Evolutionary conservation across 2,888 invertebrate species (phyloP).

Genomic region (Drosophila testacea): DNA sequence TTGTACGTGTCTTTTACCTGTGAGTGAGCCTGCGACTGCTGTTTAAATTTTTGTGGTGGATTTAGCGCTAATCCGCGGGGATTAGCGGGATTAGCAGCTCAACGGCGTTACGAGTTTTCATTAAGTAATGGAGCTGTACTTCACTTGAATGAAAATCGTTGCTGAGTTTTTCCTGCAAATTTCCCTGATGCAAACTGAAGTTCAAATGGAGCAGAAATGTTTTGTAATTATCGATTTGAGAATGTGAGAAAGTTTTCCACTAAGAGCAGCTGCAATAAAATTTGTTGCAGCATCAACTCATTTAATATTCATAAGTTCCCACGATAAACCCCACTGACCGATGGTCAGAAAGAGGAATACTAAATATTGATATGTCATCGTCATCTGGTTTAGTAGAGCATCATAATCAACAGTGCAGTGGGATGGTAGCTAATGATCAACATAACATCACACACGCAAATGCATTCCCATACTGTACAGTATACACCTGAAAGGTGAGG

Average conservation of each 20-base stretch:
- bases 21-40: constrained; percentile 40
- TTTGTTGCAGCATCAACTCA: constrained; percentile 42
- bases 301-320: constrained; percentile 75
- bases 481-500: constrained; percentile 62
- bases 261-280: constrained; percentile 21
- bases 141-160: constrained; percentile 60
- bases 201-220: constrained; percentile 18
- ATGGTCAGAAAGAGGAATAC: constrained; percentile 22
- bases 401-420: constrained; percentile 41
- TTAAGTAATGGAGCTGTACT: constrained; percentile 65
- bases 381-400: constrained; percentile 82
- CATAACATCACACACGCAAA: constrained; percentile 80
- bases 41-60: constrained; percentile 79
- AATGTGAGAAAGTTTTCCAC: constrained; percentile 31
- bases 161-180: constrained; percentile 31
- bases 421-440: constrained; percentile 60
- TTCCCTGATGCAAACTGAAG: constrained; percentile 19
- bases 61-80: constrained; percentile 69
- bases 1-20: constrained; percentile 5
- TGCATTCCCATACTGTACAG: constrained; percentile 80
- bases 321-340: constrained; percentile 57
- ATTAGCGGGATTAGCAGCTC: constrained; percentile 52
- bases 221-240: neutral
- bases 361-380: constrained; percentile 80
- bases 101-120: constrained; percentile 65